These are phyloP conservation scores for Peromyscus eremicus DNA, from an alignment of 2,797 vertebrate species.

Conservation along the genomic window DNA sequence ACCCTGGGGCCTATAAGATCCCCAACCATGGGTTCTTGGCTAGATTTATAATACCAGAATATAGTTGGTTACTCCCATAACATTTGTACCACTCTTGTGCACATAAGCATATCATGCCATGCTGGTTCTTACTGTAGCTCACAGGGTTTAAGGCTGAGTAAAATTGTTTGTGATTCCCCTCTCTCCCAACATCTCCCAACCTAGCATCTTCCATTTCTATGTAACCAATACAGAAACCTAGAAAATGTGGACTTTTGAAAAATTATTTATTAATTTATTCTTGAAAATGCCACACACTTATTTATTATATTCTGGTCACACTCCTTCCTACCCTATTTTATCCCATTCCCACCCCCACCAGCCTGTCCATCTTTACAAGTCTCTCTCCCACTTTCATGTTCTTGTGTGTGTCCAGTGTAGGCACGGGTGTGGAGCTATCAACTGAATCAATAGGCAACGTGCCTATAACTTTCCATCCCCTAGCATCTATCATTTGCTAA, in stretches of 20 bases:
- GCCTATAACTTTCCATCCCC: background rate
- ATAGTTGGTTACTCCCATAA: background rate
- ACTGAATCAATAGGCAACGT: background rate
- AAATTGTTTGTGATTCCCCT: background rate
- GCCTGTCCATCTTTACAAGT: background rate
- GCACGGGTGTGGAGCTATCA: too few species aligned
- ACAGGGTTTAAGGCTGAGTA: background rate
- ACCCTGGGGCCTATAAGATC: background rate
- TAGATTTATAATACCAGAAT: background rate
- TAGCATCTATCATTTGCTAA: background rate
- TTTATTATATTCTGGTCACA: background rate
- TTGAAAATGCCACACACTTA: background rate
- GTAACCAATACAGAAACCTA: conserved; percentile 28
- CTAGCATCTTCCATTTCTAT: background rate
- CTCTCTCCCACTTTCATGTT: background rate
- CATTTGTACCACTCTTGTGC: too few species aligned
- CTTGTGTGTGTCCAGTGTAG: background rate
- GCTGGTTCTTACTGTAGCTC: background rate
- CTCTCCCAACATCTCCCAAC: background rate
- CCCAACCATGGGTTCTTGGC: background rate
- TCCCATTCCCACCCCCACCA: background rate
- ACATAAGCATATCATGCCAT: background rate
- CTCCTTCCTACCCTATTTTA: too few species aligned
- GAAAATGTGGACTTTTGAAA: conserved; percentile 30
- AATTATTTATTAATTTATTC: conserved; percentile 24